These are phyloP conservation scores for Lagria hirta DNA, from an alignment of 2,888 invertebrate genomes.

Conservation along the genomic window DNA sequence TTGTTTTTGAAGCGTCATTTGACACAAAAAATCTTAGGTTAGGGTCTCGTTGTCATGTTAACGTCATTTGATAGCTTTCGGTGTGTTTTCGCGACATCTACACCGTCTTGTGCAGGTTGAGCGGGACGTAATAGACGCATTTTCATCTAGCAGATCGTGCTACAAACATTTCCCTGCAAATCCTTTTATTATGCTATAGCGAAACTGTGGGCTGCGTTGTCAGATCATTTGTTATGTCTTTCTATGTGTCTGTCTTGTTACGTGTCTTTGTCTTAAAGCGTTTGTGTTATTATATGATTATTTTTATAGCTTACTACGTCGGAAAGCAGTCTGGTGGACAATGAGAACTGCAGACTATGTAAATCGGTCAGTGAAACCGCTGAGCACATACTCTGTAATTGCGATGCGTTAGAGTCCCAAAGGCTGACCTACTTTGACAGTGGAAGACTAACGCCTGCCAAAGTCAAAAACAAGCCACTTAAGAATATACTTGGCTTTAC, in stretches of 20 bases:
- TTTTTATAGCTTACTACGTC: constrained; percentile 7
- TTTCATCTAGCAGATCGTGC: constrained; percentile 5
- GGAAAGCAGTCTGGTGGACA: too few species aligned
- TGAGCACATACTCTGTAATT: too few species aligned
- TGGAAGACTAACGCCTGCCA: too few species aligned
- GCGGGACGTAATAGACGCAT: constrained; percentile 6
- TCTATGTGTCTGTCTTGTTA: constrained; percentile 11
- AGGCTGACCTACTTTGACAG: too few species aligned
- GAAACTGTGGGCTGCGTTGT: constrained; percentile 9
- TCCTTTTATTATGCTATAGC: constrained; percentile 5
- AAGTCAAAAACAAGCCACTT: too few species aligned
- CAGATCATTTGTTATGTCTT: constrained; percentile 14
- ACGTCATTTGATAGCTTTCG: constrained; percentile 4
- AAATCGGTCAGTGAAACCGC: too few species aligned
- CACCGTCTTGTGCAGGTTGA: constrained; percentile 5
- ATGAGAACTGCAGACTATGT: too few species aligned
- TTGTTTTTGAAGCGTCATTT: constrained; percentile 6
- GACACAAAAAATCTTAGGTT: constrained; percentile 6
- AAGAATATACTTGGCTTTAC: too few species aligned
- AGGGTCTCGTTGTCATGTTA: constrained; percentile 6
- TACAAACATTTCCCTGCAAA: constrained; percentile 13
- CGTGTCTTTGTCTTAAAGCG: constrained; percentile 9
- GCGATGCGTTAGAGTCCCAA: too few species aligned
- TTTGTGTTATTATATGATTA: constrained; percentile 12
- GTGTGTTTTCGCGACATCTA: constrained; percentile 4